Evolutionary conservation across 30 jellyfish, hydroid and myxozoan species (phyloP).

Genomic region (Haliclystus octoradiatus): DNA sequence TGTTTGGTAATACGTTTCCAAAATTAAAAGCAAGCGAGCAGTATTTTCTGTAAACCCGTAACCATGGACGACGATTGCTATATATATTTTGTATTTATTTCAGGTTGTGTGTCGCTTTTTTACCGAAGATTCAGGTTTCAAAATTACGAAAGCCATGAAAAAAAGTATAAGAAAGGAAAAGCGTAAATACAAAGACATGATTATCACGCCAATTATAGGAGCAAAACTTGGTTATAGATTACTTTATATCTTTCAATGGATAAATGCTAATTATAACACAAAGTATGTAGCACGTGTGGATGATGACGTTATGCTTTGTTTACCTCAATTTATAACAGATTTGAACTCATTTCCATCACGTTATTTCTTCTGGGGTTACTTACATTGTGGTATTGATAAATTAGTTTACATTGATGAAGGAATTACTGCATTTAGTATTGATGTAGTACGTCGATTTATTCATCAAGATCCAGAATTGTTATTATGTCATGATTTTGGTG

Average conservation of each 20-base stretch:
- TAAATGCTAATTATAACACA: constrained; percentile 13
- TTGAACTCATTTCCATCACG: constrained; percentile 6
- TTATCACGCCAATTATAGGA: too few species aligned
- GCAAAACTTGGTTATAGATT: constrained; percentile 50
- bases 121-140: too few species aligned
- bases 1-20: too few species aligned
- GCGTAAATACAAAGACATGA: too few species aligned
- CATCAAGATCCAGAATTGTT: constrained; percentile 28
- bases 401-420: constrained; percentile 56
- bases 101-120: too few species aligned
- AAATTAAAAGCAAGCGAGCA: too few species aligned
- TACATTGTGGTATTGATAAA: constrained; percentile 30
- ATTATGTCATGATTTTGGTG: constrained; percentile 49
- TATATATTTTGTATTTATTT: too few species aligned
- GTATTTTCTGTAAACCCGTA: too few species aligned
- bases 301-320: constrained; percentile 55
- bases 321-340: constrained; percentile 18
- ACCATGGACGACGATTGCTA: too few species aligned
- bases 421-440: constrained; percentile 17
- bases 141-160: too few species aligned
- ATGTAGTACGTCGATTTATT: constrained; percentile 17
- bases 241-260: constrained; percentile 32
- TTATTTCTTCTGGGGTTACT: constrained; percentile 20
- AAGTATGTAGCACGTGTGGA: constrained; percentile 24
- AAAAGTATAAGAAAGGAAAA: too few species aligned